A percentile compares a stretch with the other conserved stretches of the same genome.
These are phyloP conservation scores for Ypsolopha sequella DNA, from an alignment of 2,888 invertebrate species.

Conservation along the genomic window DNA sequence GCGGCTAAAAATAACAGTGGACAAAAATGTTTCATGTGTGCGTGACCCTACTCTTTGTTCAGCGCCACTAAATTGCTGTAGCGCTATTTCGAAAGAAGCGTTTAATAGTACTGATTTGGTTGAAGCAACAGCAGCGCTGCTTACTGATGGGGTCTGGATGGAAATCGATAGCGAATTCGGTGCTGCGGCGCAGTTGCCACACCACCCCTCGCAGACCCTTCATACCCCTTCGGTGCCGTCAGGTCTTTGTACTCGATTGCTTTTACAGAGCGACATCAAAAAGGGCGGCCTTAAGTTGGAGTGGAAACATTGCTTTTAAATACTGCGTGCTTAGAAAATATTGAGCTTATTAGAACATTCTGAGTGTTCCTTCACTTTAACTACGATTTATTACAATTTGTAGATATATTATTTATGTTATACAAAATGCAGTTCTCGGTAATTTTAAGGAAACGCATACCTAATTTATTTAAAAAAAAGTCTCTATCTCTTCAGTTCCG, in stretches of 20 bases:
- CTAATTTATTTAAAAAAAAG: no score
- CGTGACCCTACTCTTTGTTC: neutral
- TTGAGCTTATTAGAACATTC: neutral
- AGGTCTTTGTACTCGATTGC: slow-evolving; percentile 46
- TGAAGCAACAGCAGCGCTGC: slow-evolving; percentile 16
- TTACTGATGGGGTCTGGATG: slow-evolving; percentile 19
- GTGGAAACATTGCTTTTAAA: slow-evolving; percentile 2
- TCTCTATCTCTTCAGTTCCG: no score
- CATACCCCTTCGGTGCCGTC: slow-evolving; percentile 14
- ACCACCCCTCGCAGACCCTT: slow-evolving; percentile 32
- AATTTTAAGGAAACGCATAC: no score
- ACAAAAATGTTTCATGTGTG: neutral
- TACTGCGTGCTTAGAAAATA: neutral
- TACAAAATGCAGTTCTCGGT: no score
- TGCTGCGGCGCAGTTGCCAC: slow-evolving; percentile 17
- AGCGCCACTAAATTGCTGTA: slow-evolving; percentile 7
- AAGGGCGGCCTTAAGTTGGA: slow-evolving; percentile 35
- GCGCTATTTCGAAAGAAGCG: slow-evolving; percentile 12
- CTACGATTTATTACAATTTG: no score
- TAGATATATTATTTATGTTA: no score
- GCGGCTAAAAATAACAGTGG: neutral
- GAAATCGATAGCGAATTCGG: slow-evolving; percentile 49
- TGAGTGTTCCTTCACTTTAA: neutral
- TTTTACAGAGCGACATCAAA: slow-evolving; percentile 14
- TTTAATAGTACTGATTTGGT: slow-evolving; percentile 8